phyloP scores from a whole-genome alignment of 64 coral and sea anemone genomes.

The Dendrophyllia cribrosa region DNA sequence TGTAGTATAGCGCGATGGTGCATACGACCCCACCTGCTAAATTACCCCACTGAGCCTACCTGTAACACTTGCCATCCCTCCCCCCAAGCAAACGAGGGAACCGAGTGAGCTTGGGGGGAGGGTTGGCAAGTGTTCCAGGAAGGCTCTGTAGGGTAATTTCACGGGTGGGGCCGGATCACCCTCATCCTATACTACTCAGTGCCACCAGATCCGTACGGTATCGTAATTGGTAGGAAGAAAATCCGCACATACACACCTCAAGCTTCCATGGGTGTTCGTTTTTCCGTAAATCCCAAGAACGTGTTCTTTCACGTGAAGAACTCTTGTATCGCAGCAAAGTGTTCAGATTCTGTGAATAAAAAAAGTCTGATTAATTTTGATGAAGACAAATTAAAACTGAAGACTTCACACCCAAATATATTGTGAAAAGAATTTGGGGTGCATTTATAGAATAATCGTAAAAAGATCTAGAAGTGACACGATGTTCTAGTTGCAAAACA shows the following conservation, averaged over 20 bases:
- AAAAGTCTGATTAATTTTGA: slow-evolving; percentile 38
- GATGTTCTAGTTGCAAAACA: too few relatives aligned
- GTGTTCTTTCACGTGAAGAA: slow-evolving; percentile 43
- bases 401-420: slow-evolving; percentile 29
- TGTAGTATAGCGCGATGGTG: too few relatives aligned
- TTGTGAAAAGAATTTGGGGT: slow-evolving; percentile 41
- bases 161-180: too few relatives aligned
- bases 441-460: background rate
- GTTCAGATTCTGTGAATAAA: slow-evolving; percentile 31
- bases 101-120: too few relatives aligned
- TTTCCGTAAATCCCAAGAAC: slow-evolving; percentile 38
- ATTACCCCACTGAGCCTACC: too few relatives aligned
- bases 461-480: too few relatives aligned
- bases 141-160: too few relatives aligned
- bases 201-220: slow-evolving; percentile 37
- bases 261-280: slow-evolving; percentile 21
- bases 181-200: too few relatives aligned
- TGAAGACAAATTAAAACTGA: slow-evolving; percentile 44
- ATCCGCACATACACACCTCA: slow-evolving; percentile 43
- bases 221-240: slow-evolving; percentile 49
- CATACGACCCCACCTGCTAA: too few relatives aligned
- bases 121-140: too few relatives aligned
- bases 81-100: too few relatives aligned
- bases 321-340: slow-evolving; percentile 45
- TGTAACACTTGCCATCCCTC: too few relatives aligned